Evolutionary conservation across 2,888 invertebrate genomes (phyloP).

Genomic region (Drosophila lutescens): DNA sequence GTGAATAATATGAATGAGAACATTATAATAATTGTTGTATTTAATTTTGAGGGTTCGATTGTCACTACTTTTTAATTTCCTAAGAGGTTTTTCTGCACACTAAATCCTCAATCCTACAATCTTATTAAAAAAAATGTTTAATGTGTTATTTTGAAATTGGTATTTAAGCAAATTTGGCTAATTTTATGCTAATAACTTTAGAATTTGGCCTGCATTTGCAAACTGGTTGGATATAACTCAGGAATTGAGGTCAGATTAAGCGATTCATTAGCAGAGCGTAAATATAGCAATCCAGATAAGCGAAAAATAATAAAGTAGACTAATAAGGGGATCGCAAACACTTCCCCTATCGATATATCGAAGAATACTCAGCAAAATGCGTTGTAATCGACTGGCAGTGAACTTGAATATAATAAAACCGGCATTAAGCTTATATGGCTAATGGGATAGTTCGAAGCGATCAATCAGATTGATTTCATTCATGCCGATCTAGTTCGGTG

Average conservation of each 20-base stretch:
- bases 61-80: too few relatives aligned
- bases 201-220: slow-evolving; percentile 33
- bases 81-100: too few relatives aligned
- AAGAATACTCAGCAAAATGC: slow-evolving; percentile 14
- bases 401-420: slow-evolving; percentile 28
- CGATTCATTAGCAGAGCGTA: slow-evolving; percentile 18
- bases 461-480: slow-evolving; percentile 34
- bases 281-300: slow-evolving; percentile 11
- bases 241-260: slow-evolving; percentile 29
- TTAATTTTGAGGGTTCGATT: too few relatives aligned
- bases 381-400: slow-evolving; percentile 29
- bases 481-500: slow-evolving; percentile 34
- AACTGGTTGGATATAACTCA: slow-evolving; percentile 33
- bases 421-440: slow-evolving; percentile 27
- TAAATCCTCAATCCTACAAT: too few relatives aligned
- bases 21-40: too few relatives aligned
- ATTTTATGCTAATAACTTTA: slow-evolving; percentile 20
- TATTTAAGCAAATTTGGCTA: slow-evolving; percentile 7
- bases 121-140: too few relatives aligned
- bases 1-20: too few relatives aligned
- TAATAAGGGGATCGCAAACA: slow-evolving; percentile 5
- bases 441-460: slow-evolving; percentile 24
- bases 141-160: too few relatives aligned
- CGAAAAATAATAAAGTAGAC: not conserved
- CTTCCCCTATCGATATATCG: slow-evolving; percentile 9